Evolutionary conservation across 2,797 vertebrate genomes (phyloP).

Genomic region (Tokudaia muenninki): DNA sequence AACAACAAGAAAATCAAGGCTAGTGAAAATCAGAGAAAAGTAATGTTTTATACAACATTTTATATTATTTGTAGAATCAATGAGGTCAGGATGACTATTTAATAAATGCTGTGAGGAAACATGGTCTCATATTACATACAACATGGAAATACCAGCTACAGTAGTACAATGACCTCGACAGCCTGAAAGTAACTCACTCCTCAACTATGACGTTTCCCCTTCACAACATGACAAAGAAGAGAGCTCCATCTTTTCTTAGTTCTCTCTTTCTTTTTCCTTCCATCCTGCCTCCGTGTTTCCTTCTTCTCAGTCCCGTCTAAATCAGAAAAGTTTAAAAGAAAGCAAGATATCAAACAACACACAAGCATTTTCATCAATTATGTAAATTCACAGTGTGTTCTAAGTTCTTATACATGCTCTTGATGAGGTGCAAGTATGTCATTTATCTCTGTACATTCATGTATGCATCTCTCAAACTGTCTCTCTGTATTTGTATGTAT

Average conservation of each 20-base stretch:
- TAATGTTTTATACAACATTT: background rate
- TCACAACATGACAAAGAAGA: background rate
- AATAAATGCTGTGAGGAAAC: background rate
- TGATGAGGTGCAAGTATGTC: background rate
- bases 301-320: background rate
- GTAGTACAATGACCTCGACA: background rate
- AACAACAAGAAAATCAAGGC: background rate
- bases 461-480: too few relatives aligned
- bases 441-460: background rate
- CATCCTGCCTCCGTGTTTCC: rapidly evolving
- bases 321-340: background rate
- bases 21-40: background rate
- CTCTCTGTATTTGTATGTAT: background rate
- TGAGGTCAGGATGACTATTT: background rate
- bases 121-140: background rate
- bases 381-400: background rate
- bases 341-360: background rate
- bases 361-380: background rate
- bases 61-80: background rate
- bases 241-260: too few relatives aligned
- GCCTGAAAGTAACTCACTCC: background rate
- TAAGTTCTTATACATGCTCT: background rate
- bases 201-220: background rate
- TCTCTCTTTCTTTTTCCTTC: background rate
- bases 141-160: background rate